Percentiles rank a stretch among this genome's conserved stretches.
phyloP scores from a whole-genome alignment of 2,113 vertebrate species.

The Carettochelys insculpta region DNA sequence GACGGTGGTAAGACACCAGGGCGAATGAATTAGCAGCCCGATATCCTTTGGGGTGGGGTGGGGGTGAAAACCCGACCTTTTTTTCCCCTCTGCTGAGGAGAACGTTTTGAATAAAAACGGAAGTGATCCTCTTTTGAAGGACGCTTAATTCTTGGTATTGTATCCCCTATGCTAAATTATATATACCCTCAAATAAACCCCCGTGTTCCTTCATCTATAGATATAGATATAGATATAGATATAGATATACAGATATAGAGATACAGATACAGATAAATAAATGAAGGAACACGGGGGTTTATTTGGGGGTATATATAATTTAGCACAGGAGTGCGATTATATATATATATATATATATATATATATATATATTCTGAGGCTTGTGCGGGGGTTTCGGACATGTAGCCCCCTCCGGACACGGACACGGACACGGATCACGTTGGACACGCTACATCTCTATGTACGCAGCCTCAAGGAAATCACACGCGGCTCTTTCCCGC shows the following conservation, averaged over 20 bases:
- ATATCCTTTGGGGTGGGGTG: not conserved
- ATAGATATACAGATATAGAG: too few species aligned
- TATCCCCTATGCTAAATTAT: not conserved
- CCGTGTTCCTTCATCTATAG: not conserved
- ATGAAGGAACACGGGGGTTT: not conserved
- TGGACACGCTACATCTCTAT: not conserved
- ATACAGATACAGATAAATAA: too few species aligned
- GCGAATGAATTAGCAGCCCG: not conserved
- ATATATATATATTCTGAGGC: not conserved
- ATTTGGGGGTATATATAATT: not conserved
- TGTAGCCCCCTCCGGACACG: too few species aligned
- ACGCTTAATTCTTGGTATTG: not conserved
- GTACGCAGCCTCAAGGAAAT: too few species aligned
- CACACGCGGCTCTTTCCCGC: too few species aligned
- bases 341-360: too few species aligned
- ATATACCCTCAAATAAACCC: not conserved
- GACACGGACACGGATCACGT: too few species aligned
- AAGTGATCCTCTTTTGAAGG: not conserved
- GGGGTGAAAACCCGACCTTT: not conserved
- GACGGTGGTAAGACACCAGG: not conserved
- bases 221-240: too few species aligned
- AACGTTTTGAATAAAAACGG: not conserved
- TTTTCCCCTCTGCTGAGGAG: rapidly evolving
- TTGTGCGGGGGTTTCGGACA: not conserved
- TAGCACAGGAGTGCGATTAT: not conserved